Evolutionary conservation across 2,113 vertebrate species (phyloP), one percentile per base, ranked within the genome.

Genomic region (Panurus biarmicus): DNA sequence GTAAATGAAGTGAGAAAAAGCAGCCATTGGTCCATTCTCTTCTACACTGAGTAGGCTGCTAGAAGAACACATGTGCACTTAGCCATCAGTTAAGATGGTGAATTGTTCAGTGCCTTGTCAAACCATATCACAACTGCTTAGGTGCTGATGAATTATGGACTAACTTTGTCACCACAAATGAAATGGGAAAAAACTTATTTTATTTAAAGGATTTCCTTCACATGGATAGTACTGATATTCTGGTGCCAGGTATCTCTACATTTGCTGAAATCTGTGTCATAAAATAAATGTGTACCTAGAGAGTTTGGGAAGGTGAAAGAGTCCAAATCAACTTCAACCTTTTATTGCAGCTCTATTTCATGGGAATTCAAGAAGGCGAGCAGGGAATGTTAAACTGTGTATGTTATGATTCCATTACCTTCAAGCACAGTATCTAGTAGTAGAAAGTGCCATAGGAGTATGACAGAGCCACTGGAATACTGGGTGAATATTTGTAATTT

Each of bases 1-100:
- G 61, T 75, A 51, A 86, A 67, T 86, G 93, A 89, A 94, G 50
- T 89, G 90, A 95, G 73, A 69, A 91, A 78, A 92, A 96, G 58
- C 75, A 95, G 75, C 54, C 84, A 81, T 89, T 95, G 67, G 67
- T 80, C 64, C 28, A 67, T 47, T 83, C n/a, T 8, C 48, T 50
- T 87, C 78, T 95, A 45, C 29, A 25, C 18, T 14, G 51, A 56
- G 48, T 56, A 50, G 10, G 7, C 42, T 51, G 33, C 44, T 85
- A 53, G 72, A 90, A 87, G 31, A 95, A 36, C 40, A 71, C 22
- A 9, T 31, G 47, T 11, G 10, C 18, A 58, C 47, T 76, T 82
- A 35, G 29, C 62, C 38, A 31, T 96, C 15, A 53, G 77, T 87
- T 96, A 75, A 93, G n/a, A 57, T 29, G 11, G 14, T 54, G 25